phyloP scores from a whole-genome alignment of 2,113 vertebrate species.

The Menidia beryllina region DNA sequence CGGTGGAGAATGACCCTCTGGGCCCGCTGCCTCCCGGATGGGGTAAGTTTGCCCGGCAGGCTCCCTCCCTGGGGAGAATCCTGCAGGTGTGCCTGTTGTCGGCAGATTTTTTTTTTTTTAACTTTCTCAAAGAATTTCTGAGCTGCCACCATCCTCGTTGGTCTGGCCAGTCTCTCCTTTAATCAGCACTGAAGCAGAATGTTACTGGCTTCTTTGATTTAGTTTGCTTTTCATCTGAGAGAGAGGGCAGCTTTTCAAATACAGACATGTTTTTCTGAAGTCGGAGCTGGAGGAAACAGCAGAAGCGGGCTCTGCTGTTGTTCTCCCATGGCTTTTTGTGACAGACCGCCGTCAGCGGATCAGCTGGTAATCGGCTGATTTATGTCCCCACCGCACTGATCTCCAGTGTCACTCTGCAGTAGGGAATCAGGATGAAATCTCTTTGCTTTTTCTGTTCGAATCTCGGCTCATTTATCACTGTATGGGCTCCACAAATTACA shows the following conservation, averaged over 20 bases:
- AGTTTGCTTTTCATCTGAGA: not conserved
- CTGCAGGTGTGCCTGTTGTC: no score
- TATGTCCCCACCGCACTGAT: not conserved
- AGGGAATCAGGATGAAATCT: slow-evolving; percentile 14
- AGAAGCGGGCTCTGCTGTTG: not conserved
- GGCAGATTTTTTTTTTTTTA: not conserved
- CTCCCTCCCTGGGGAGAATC: not conserved
- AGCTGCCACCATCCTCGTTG: not conserved
- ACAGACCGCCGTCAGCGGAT: not conserved
- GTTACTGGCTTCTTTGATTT: not conserved
- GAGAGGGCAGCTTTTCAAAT: not conserved
- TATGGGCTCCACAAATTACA: slow-evolving; percentile 30
- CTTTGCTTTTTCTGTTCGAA: slow-evolving; percentile 5
- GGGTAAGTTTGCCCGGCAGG: slow-evolving; percentile 88
- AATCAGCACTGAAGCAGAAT: not conserved
- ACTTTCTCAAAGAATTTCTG: not conserved
- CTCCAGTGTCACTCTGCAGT: no score
- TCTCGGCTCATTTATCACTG: slow-evolving; percentile 30
- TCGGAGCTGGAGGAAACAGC: not conserved
- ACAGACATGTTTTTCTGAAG: no score
- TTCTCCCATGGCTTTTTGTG: accelerated
- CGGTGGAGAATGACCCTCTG: slow-evolving; percentile 93
- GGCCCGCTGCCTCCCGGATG: slow-evolving; percentile 94
- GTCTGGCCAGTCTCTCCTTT: not conserved
- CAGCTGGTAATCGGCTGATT: slow-evolving; percentile 21